Base-by-base conservation (phyloP, 2,797 vertebrate genomes). In the Momotus momota region DNA sequence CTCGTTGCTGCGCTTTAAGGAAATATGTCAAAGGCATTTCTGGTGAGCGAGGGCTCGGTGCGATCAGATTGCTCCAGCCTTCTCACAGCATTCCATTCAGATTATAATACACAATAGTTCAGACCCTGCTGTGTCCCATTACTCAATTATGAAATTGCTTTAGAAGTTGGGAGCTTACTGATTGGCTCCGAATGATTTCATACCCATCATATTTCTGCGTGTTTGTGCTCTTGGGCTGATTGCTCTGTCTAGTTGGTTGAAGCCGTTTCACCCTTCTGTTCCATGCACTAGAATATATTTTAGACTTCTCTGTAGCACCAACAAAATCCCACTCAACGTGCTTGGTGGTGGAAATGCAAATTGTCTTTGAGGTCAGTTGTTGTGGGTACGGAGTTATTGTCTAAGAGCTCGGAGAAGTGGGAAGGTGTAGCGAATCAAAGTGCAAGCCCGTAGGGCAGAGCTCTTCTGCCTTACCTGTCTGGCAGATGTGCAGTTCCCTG, bases 131-230 rank as follows among this genome's bases (percentile, higher is more conserved):
- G 97, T 96, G 97, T 97, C 95, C 96, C 96, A 95, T 97, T 97
- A 97, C 96, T 94, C 93, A 94, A 97, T 97, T 97, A 97, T 97
- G 96, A 97, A 97, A 97, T 97, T 96, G 95, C 95, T 94, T 97
- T 96, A 96, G 96, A 97, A 94, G 93, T 94, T 96, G 91, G 80
- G 94, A 96, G 96, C 93, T 92, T 89, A 96, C 95, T 95, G 97
- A 97, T 96, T 97, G 96, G 96, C 90, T 96, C 92, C 4, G 77
- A 97, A 83, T 97, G 95, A 97, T 97, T 97, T 97, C 97, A 97
- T 96, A 97, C 95, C 96, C 97, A 94, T 97, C 97, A 97, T 96
- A 94, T 96, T 97, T 97, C 95, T 95, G 71, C 41, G 73, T 95
- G 94, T 96, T 96, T 97, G 91, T 93, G 87, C 95, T 96, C 94